phyloP scores from a whole-genome alignment of 2,113 vertebrate species.

The Pachypanchax playfairii region DNA sequence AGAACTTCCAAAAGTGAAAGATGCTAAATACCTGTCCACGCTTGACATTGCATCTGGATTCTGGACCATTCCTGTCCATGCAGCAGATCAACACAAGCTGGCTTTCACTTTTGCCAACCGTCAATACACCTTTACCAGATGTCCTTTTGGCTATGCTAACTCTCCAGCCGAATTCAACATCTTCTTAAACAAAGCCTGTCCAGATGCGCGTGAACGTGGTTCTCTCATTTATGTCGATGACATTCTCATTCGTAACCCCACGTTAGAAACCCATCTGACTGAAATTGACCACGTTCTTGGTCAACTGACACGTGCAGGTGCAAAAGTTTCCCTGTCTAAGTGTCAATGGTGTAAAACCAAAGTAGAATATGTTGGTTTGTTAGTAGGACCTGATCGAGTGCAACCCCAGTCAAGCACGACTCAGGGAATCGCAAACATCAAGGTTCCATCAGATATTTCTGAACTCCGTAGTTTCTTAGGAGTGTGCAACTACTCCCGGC shows the following conservation, averaged over 20 bases:
- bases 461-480: background rate
- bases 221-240: background rate
- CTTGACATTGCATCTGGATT: background rate
- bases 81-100: background rate
- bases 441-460: background rate
- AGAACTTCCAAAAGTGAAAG: background rate
- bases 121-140: background rate
- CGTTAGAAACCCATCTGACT: background rate
- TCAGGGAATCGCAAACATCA: background rate
- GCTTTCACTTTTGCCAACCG: background rate
- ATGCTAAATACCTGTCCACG: background rate
- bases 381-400: background rate
- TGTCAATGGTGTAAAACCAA: slow-evolving; percentile 1
- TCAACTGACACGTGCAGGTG: background rate
- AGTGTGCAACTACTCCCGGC: background rate
- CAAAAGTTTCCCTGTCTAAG: background rate
- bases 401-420: too few relatives aligned
- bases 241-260: background rate
- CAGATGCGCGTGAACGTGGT: background rate
- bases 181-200: background rate
- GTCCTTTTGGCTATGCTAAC: background rate
- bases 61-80: background rate
- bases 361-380: background rate
- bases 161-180: background rate
- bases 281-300: background rate